Conservation (phyloP, 2,797 vertebrate species). For the Anas bernieri region DNA sequence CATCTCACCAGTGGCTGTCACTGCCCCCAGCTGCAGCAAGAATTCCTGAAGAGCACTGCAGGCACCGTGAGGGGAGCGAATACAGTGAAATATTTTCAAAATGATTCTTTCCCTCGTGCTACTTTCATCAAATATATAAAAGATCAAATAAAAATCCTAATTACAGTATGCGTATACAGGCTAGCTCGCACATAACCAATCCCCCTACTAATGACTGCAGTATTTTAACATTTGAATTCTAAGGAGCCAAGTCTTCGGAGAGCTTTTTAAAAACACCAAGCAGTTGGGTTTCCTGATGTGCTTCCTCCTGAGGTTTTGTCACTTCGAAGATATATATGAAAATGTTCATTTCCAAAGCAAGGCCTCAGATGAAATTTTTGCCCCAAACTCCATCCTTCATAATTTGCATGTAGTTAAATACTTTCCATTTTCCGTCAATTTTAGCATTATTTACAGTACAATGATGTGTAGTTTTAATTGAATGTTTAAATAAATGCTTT, state of each 20-base stretch:
- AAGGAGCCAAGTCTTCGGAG: slow-evolving; percentile 27
- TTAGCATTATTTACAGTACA: slow-evolving; percentile 24
- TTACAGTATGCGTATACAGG: neutral
- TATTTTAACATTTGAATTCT: neutral
- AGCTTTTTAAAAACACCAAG: slow-evolving; percentile 24
- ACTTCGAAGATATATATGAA: neutral
- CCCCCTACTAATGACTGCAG: neutral
- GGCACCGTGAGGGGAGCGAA: neutral
- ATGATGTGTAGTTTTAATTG: neutral
- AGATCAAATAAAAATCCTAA: slow-evolving; percentile 29
- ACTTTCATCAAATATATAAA: neutral
- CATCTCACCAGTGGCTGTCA: fast-evolving
- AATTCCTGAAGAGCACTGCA: neutral
- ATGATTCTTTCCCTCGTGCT: neutral
- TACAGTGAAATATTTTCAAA: neutral
- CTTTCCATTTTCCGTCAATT: slow-evolving; percentile 30
- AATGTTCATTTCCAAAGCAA: neutral
- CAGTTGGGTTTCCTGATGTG: slow-evolving; percentile 35
- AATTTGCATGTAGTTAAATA: slow-evolving; percentile 21
- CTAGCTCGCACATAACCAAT: slow-evolving; percentile 17
- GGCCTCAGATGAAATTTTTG: slow-evolving; percentile 17
- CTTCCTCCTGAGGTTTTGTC: slow-evolving; percentile 23
- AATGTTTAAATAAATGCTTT: neutral
- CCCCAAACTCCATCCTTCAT: neutral
- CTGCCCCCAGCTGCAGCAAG: neutral